Evolutionary conservation across 30 jellyfish, hydroid and myxozoan species (phyloP).

Genomic region (Turritopsis rubra): DNA sequence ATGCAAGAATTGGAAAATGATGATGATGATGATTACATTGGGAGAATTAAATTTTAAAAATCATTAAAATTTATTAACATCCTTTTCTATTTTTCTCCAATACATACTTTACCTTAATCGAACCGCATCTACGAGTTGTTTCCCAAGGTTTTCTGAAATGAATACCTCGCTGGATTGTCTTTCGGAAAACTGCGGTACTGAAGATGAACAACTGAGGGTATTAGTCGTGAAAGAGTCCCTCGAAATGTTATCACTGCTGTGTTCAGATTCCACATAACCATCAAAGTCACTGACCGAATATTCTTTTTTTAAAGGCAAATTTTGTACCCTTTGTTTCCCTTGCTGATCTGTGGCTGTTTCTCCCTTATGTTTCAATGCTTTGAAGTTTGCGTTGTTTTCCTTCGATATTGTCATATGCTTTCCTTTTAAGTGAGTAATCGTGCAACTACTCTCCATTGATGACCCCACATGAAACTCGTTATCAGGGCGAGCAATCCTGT

Average conservation of each 20-base stretch:
- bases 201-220: not conserved
- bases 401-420: not conserved
- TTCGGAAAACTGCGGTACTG: not conserved
- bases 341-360: not conserved
- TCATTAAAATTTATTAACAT: not conserved
- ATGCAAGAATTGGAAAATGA: not conserved
- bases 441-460: not conserved
- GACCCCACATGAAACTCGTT: not conserved
- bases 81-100: not conserved
- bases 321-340: not conserved
- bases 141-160: not conserved
- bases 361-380: not conserved
- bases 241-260: not conserved
- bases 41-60: not conserved
- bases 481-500: not conserved
- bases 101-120: not conserved
- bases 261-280: not conserved
- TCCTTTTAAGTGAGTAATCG: not conserved
- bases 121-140: constrained; percentile 15
- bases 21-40: too few relatives aligned
- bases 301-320: not conserved
- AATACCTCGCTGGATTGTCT: not conserved
- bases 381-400: not conserved
- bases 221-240: constrained; percentile 1
- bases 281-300: not conserved